Percentiles rank a stretch among this genome's conserved stretches.
These are phyloP conservation scores for Macrotis lagotis DNA, from an alignment of 2,113 vertebrate species.

Conservation along the genomic window DNA sequence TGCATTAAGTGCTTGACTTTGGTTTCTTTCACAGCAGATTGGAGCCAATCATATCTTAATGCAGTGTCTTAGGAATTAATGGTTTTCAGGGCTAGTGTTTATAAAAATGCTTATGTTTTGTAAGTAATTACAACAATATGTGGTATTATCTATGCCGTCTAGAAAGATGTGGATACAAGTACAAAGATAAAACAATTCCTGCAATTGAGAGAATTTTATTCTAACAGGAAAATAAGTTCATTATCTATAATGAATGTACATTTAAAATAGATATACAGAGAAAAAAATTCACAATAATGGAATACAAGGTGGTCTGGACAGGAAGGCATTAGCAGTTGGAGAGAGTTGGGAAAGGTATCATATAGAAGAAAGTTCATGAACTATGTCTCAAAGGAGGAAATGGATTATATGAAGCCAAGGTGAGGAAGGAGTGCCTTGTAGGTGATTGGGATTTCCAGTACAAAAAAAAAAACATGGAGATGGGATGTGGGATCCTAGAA, in stretches of 20 bases:
- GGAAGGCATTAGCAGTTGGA: neutral
- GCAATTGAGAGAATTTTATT: neutral
- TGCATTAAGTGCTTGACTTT: neutral
- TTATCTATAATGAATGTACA: neutral
- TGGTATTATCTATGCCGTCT: neutral
- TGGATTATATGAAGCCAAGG: neutral
- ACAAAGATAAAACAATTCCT: neutral
- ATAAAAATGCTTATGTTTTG: neutral
- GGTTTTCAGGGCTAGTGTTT: neutral
- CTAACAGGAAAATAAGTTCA: neutral
- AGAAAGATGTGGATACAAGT: neutral
- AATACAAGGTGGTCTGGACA: neutral
- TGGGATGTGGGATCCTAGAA: neutral
- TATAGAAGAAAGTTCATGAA: neutral
- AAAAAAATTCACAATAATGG: neutral
- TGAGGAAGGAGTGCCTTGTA: neutral
- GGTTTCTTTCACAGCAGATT: neutral
- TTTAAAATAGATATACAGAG: neutral
- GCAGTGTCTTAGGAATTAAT: neutral
- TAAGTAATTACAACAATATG: neutral
- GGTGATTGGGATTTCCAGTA: neutral
- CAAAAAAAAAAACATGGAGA: neutral
- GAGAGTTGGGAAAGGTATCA: neutral
- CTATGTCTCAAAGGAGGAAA: neutral
- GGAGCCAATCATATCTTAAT: conserved; percentile 1